Percentiles rank a stretch among this genome's conserved stretches.
Conservation (phyloP, 2,113 vertebrate species). For the Talpa occidentalis region DNA sequence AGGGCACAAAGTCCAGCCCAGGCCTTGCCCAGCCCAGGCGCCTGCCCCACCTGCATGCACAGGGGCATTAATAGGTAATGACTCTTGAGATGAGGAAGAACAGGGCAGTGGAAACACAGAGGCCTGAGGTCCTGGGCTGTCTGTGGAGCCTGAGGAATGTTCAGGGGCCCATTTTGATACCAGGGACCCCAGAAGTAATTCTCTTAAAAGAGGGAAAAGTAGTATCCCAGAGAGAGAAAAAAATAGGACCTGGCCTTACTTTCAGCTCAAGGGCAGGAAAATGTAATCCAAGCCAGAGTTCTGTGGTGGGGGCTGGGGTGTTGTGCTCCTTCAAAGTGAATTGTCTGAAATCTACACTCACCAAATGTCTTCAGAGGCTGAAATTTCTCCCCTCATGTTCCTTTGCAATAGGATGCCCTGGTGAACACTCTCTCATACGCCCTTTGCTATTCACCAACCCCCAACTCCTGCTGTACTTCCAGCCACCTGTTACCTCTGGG, state of each 20-base stretch:
- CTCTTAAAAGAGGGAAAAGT: neutral
- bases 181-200: neutral
- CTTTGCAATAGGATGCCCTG: neutral
- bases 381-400: neutral
- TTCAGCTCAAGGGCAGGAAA: conserved; percentile 14
- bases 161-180: neutral
- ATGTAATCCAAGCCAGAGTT: conserved; percentile 65
- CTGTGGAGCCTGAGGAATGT: neutral
- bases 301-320: neutral
- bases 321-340: conserved; percentile 31
- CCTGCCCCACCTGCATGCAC: conserved; percentile 14
- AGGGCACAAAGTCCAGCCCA: conserved; percentile 73
- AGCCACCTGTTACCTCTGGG: neutral
- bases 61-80: conserved; percentile 70
- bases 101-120: neutral
- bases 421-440: neutral
- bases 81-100: conserved; percentile 10
- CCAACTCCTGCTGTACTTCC: neutral
- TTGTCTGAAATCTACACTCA: conserved; percentile 72
- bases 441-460: neutral
- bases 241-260: neutral
- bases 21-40: neutral
- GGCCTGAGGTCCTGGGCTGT: neutral
- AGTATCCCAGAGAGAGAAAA: neutral
- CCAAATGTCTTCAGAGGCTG: neutral